Conservation (phyloP, 2,888 invertebrate genomes). For the Isotomurus palustris region DNA sequence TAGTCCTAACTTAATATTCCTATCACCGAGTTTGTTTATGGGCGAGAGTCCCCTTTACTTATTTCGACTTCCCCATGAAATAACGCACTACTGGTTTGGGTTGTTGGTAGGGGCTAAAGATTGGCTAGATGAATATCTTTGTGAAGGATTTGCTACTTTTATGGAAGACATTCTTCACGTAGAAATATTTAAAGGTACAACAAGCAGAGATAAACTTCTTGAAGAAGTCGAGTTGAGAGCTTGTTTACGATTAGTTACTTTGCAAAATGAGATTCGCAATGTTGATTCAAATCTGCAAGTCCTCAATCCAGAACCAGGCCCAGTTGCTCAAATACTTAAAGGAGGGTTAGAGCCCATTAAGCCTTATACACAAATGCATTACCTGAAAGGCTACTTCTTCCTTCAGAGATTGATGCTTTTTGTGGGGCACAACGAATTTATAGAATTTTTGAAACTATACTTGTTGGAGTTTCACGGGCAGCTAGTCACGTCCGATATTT, state of each 20-base stretch:
- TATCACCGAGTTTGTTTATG: slow-evolving; percentile 50
- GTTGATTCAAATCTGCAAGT: slow-evolving; percentile 49
- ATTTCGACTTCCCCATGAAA: slow-evolving; percentile 50
- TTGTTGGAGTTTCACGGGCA: slow-evolving; percentile 48
- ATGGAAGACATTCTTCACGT: slow-evolving; percentile 50
- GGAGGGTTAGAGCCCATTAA: slow-evolving; percentile 52
- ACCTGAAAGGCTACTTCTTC: slow-evolving; percentile 53
- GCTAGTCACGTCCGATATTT: slow-evolving; percentile 49
- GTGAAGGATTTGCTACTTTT: slow-evolving; percentile 53
- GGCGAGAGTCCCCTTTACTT: slow-evolving; percentile 42
- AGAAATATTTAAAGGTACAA: slow-evolving; percentile 43
- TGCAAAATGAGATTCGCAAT: slow-evolving; percentile 47
- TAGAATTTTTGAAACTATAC: slow-evolving; percentile 47
- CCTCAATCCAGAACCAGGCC: slow-evolving; percentile 47
- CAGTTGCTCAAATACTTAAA: slow-evolving; percentile 26
- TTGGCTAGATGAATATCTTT: slow-evolving; percentile 54
- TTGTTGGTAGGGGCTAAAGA: slow-evolving; percentile 51
- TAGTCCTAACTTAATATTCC: slow-evolving; percentile 50
- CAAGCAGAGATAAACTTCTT: not conserved
- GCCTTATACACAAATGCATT: slow-evolving; percentile 52
- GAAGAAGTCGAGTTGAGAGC: slow-evolving; percentile 24
- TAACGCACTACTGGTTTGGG: slow-evolving; percentile 53
- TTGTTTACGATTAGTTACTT: slow-evolving; percentile 41
- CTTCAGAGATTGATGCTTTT: slow-evolving; percentile 48
- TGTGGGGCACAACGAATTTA: slow-evolving; percentile 48